Conservation (phyloP, 2,888 invertebrate species). For the Agrochola lychnidis region DNA sequence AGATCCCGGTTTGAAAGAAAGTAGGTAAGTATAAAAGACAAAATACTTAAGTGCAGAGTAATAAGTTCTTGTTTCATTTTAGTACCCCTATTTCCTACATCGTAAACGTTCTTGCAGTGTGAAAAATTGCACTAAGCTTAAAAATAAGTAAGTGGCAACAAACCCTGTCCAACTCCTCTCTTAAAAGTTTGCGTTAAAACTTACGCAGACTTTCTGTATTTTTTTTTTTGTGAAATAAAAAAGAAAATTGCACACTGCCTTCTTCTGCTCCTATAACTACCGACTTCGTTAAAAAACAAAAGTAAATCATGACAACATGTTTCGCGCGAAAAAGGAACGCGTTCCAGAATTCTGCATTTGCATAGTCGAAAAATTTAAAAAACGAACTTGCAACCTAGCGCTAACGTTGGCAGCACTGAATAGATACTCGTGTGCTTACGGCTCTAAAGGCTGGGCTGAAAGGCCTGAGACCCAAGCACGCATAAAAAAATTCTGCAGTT, state of each 20-base stretch:
- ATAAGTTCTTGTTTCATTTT: slow-evolving; percentile 27
- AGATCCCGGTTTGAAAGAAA: background rate
- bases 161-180: slow-evolving; percentile 27
- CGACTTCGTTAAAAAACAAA: slow-evolving; percentile 61
- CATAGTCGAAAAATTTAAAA: slow-evolving; percentile 67
- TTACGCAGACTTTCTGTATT: slow-evolving; percentile 24
- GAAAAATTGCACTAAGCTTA: slow-evolving; percentile 47
- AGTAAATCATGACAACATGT: slow-evolving; percentile 60
- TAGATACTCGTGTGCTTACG: slow-evolving; percentile 70
- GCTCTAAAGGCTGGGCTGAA: slow-evolving; percentile 73
- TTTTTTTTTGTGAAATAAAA: slow-evolving; percentile 35
- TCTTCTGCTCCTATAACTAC: slow-evolving; percentile 44
- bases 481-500: slow-evolving; percentile 71
- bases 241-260: slow-evolving; percentile 30
- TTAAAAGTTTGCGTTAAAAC: slow-evolving; percentile 43
- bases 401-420: slow-evolving; percentile 72
- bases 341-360: slow-evolving; percentile 64
- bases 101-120: slow-evolving; percentile 35
- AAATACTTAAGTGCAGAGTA: slow-evolving; percentile 21
- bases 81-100: slow-evolving; percentile 20
- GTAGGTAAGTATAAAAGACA: background rate
- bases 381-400: slow-evolving; percentile 65
- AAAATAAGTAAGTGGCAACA: slow-evolving; percentile 48
- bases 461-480: slow-evolving; percentile 70
- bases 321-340: slow-evolving; percentile 49